Conservation (phyloP, 2,113 vertebrate genomes). For the Trematocara zebra region DNA sequence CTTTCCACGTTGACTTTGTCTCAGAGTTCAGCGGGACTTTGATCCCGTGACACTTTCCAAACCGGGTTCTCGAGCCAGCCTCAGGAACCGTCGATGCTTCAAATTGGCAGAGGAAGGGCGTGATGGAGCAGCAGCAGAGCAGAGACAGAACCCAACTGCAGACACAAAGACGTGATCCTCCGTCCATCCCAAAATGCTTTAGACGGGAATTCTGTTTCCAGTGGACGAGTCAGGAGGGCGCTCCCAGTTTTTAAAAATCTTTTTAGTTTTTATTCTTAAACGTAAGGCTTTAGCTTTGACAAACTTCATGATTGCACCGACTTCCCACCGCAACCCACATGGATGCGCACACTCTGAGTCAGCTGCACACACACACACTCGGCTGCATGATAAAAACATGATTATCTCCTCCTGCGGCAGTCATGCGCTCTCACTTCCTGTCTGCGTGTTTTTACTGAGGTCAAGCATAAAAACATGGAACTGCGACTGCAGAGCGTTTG, state of each 20-base stretch:
- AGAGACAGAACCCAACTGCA: not conserved
- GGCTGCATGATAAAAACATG: not conserved
- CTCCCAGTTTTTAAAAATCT: not conserved
- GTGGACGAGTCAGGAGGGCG: not conserved
- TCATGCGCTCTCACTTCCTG: not conserved
- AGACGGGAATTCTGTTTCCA: not conserved
- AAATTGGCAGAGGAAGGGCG: not conserved
- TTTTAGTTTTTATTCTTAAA: not conserved
- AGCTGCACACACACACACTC: not conserved
- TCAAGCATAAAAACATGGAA: not conserved
- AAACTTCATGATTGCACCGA: not conserved
- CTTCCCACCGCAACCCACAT: not conserved
- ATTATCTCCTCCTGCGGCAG: not conserved
- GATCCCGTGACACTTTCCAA: constrained; percentile 69
- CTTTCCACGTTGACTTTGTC: constrained; percentile 35
- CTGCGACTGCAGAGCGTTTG: not conserved
- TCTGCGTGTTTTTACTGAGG: not conserved
- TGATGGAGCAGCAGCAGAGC: not conserved
- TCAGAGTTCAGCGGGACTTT: constrained; percentile 70
- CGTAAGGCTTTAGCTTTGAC: not conserved
- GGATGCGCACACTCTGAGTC: not conserved
- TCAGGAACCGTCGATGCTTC: constrained; percentile 81
- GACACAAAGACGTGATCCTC: constrained; percentile 30
- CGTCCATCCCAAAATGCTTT: not conserved
- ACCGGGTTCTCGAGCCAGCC: constrained; percentile 82